Evolutionary conservation across 2,113 vertebrate genomes (phyloP).

Genomic region (Anhinga rufa): DNA sequence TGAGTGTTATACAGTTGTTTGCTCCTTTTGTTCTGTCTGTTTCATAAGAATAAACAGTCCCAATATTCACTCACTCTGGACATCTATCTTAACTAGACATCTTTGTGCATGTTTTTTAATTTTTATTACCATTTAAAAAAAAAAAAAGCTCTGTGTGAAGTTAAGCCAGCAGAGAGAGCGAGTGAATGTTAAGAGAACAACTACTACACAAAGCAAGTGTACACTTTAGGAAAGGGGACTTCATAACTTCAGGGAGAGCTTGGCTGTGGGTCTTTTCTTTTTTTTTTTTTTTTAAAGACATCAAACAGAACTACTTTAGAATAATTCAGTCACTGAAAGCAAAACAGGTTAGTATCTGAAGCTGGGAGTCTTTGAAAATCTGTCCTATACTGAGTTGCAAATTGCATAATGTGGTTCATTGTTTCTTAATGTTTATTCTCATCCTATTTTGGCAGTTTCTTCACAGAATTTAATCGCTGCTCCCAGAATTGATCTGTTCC

Average conservation of each 20-base stretch:
- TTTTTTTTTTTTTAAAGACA: not conserved
- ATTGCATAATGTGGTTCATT: constrained; percentile 33
- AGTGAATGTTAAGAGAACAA: not conserved
- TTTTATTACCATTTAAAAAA: not conserved
- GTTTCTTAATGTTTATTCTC: constrained; percentile 50
- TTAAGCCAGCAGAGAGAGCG: not conserved
- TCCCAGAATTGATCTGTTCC: constrained; percentile 33
- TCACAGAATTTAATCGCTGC: constrained; percentile 26
- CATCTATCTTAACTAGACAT: constrained; percentile 23
- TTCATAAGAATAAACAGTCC: constrained; percentile 10
- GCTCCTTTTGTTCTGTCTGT: not conserved
- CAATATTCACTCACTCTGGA: not conserved
- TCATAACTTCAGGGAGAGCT: not conserved
- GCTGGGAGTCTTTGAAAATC: constrained; percentile 20
- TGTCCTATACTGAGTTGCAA: not conserved
- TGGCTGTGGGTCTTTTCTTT: not conserved
- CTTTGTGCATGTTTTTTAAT: not conserved
- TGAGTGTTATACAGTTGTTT: not conserved
- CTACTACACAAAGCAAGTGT: not conserved
- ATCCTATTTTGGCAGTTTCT: constrained; percentile 36
- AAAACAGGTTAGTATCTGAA: constrained; percentile 38
- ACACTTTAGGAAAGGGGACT: not conserved
- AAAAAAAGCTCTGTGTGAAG: not conserved
- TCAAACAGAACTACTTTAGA: constrained; percentile 24
- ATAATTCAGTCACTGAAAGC: constrained; percentile 2